Evolutionary conservation across 2,888 invertebrate species (phyloP).

Genomic region (Lithosia quadra): DNA sequence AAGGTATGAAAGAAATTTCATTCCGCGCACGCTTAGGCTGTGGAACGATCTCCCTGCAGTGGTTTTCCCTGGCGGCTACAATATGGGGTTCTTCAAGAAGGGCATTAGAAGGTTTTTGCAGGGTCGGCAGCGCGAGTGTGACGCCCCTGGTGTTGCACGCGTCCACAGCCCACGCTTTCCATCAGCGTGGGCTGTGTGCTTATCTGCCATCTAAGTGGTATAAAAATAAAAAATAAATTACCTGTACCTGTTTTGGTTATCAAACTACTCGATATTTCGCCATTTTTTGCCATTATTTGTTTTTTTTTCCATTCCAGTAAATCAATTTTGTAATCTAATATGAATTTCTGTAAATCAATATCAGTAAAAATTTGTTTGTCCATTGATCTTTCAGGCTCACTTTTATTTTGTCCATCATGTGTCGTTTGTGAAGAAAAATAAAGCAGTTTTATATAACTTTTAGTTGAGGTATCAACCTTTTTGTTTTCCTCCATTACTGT

Average conservation of each 20-base stretch:
- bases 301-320: neutral
- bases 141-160: no score
- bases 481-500: neutral
- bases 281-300: neutral
- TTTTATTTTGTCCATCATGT: neutral
- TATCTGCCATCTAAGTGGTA: no score
- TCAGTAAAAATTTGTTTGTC: neutral
- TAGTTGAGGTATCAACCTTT: neutral
- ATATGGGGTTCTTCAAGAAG: no score
- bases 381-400: neutral
- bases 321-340: slow-evolving; percentile 4
- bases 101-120: no score
- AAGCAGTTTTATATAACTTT: neutral
- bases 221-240: no score
- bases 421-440: neutral
- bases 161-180: no score
- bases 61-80: no score
- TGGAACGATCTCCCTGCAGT: no score
- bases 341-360: neutral
- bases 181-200: no score
- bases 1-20: no score
- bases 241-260: neutral
- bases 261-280: neutral
- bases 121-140: no score
- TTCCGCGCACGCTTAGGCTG: no score